Evolutionary conservation across 1,140 invertebrate species (phyloP), one percentile per base, ranked within the genome.

Genomic region (Ptiloglossa arizonensis): DNA sequence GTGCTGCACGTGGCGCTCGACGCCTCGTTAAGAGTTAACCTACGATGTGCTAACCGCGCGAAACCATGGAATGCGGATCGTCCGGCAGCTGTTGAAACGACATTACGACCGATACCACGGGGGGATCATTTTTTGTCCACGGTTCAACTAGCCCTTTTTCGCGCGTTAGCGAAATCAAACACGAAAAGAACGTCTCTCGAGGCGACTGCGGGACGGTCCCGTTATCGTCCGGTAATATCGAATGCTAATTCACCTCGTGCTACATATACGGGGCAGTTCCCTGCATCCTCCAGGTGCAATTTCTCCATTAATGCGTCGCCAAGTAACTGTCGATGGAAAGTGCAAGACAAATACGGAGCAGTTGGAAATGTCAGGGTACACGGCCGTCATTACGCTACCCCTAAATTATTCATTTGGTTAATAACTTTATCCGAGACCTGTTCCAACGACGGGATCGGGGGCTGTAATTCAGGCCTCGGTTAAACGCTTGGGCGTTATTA

Each of bases 41-140:
- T 68, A 83, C 79, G 75, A 74, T 46, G 80, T 59, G 77, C 79
- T 84, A n/a, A 84, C 50, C 44, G 56, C 22, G 66, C 76, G 66
- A 69, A 83, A 79, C 41, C 69, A 29, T 44, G 60, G 70, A 83
- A 84, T 80, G 81, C 56, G 67, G 81, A 84, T 80, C 69, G 73
- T 35, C 5, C 56, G 44, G 81, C 82, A 83, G 81, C 82, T 83
- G 82, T 71, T 27, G 62, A 24, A n/a, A 70, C 29, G 13, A 35
- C 29, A 76, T 68, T 44, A 67, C 60, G 41, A 48, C 24, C 48
- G 56, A 41, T 41, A 52, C 38, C 52, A 50, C n/a, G n/a, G n/a
- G n/a, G 35, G 52, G 29, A 67, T 29, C 48, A 44, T 63, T 82
- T 67, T 83, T 66, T 64, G 32, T 24, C 74, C 11, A 13, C 17